A percentile compares a stretch with the other conserved stretches of the same genome.
Evolutionary conservation across 2,113 vertebrate genomes (phyloP).

Genomic region (Colinus virginianus): DNA sequence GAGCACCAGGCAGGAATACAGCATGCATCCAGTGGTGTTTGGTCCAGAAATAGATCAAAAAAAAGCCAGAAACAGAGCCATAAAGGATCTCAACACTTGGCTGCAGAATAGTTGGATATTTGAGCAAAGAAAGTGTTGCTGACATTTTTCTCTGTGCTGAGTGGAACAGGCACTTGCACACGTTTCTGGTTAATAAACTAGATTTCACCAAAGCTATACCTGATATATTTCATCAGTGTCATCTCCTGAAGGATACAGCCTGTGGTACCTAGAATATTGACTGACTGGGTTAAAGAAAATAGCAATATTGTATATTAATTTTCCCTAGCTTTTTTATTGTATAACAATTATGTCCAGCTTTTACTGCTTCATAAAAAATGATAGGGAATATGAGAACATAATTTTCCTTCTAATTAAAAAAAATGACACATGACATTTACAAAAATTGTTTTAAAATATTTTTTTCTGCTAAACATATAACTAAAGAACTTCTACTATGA

Average conservation of each 20-base stretch:
- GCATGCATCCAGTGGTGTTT: neutral
- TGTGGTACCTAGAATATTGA: neutral
- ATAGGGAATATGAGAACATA: neutral
- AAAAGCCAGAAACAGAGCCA: neutral
- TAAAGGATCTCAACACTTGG: neutral
- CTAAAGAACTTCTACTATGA: neutral
- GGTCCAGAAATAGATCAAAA: neutral
- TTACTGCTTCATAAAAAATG: neutral
- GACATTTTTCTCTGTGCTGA: neutral
- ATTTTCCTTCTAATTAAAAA: neutral
- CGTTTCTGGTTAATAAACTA: neutral
- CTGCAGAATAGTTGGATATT: neutral
- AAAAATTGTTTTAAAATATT: neutral
- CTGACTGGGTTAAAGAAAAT: neutral
- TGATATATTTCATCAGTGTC: neutral
- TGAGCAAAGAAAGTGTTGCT: neutral
- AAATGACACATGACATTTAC: neutral
- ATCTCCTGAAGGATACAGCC: neutral
- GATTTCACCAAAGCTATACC: neutral
- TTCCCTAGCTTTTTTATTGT: neutral
- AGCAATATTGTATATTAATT: neutral
- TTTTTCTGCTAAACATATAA: neutral
- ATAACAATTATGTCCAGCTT: neutral
- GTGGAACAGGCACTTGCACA: neutral
- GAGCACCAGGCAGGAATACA: neutral